Base-by-base conservation (phyloP, 2,113 vertebrate species). In the Limnothrissa miodon region DNA sequence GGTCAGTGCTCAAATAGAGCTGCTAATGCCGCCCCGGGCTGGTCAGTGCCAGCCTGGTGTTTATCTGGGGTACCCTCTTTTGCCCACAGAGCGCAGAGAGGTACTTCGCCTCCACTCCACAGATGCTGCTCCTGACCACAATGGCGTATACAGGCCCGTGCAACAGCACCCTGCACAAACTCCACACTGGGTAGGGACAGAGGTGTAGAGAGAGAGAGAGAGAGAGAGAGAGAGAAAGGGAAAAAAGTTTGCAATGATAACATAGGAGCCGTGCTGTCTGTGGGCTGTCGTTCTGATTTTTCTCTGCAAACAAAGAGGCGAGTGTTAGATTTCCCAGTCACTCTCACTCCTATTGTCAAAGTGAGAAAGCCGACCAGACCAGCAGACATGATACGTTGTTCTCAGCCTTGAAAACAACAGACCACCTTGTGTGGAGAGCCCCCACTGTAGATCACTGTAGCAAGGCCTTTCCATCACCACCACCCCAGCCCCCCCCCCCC, bases 251-350 rank as follows among this genome's bases (percentile, higher is more conserved):
- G 93, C 86, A 88, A 92, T 93, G 94, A 96, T 96, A 96, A 94
- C 92, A 92, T 86, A 92, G 94, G 95, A 95, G 95, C 90, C 94
- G 93, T 90, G 85, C 86, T 94, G 94, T 95, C 95, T 96, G 93
- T 90, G 88, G 89, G 90, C 92, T 92, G 90, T 91, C 93, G 90
- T 89, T 93, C 87, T 90, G 90, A 91, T 90, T 94, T 93, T 93
- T 89, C 89, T 90, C 90, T 93, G 10, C 83, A 82, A 87, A 95
- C 95, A 96, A 96, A 95, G 93, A 83, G 94, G 92, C 91, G 94
- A 95, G 93, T 94, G 92, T 95, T 95, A 91, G 92, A 95, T 94
- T 94, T 90, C 89, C 87, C 92, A 92, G 94, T 93, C 85, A 91
- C 91, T 87, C 90, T 92, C 93, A 92, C 93, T 93, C 82, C 85